Evolutionary conservation across 2,888 invertebrate genomes (phyloP), one percentile per base, ranked within the genome.

Genomic region (Orchestes rusci): DNA sequence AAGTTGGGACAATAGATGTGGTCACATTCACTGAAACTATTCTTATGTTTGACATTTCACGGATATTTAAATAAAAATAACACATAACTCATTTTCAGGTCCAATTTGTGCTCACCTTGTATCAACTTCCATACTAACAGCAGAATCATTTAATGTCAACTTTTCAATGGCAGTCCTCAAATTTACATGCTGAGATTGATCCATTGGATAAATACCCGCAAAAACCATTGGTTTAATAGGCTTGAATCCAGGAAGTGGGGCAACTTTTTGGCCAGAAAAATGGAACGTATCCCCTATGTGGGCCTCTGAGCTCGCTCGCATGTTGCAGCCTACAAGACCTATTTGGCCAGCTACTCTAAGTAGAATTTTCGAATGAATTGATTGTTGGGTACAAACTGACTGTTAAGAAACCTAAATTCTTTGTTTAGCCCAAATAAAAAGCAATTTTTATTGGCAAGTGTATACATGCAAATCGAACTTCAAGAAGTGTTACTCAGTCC

Each of bases 91-190:
- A n/a, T n/a, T n/a, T n/a, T n/a, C n/a, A n/a, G n/a, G n/a, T n/a
- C n/a, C n/a, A n/a, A n/a, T n/a, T n/a, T n/a, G n/a, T n/a, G n/a
- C n/a, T n/a, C n/a, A 88, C 90, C 89, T 91, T 3, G 84, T 80
- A 69, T 95, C 95, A 12, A 80, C 65, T 28, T 73, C 73, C 3
- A 92, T 73, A n/a, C 80, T 76, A 3, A 97, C 95, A 46, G 90
- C 93, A 4, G 90, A 85, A 70, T 99, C 97, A 69, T 95, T 99
- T 29, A 99, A 72, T n/a, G 82, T 77, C 33, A 99, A 73, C 68
- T 92, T 92, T 50, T 92, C 91, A 40, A 99, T 83, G 8, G 97
- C 90, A 59, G 73, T 78, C 56, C 83, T 74, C 12, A 95, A 71
- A 40, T 73, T 72, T 1, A 76, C 63, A 62, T 85, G 84, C 61